These are phyloP conservation scores for Micromesistius poutassou DNA, from an alignment of 2,797 vertebrate species.

Conservation along the genomic window DNA sequence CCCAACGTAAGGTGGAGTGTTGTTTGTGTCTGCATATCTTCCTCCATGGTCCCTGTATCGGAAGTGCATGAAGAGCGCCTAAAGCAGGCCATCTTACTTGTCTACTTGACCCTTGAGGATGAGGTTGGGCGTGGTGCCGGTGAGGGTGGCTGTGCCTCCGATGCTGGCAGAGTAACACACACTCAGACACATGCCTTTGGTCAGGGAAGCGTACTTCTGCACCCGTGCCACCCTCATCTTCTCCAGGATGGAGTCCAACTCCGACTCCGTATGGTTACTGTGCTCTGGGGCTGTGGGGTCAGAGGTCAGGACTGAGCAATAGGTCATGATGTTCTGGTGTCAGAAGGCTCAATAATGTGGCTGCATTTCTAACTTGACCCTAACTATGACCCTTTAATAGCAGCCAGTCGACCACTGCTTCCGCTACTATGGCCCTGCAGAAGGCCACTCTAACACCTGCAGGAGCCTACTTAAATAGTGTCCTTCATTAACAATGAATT, in stretches of 20 bases:
- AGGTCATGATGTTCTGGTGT: neutral
- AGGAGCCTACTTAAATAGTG: too few relatives aligned
- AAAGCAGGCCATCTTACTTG: constrained; percentile 67
- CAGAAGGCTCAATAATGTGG: too few relatives aligned
- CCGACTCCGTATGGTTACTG: constrained; percentile 23
- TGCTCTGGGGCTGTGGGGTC: neutral
- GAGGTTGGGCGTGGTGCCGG: constrained; percentile 89
- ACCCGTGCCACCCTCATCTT: constrained; percentile 41
- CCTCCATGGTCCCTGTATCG: too few relatives aligned
- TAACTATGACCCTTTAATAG: too few relatives aligned
- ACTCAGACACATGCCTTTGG: constrained; percentile 84
- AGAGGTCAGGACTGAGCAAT: neutral
- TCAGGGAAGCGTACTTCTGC: constrained; percentile 68
- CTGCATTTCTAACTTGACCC: too few relatives aligned
- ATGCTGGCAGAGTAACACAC: constrained; percentile 92
- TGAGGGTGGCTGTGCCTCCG: constrained; percentile 89
- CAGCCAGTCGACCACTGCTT: too few relatives aligned
- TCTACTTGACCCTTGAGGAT: constrained; percentile 89
- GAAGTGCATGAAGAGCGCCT: too few relatives aligned
- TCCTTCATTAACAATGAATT: too few relatives aligned
- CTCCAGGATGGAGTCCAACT: constrained; percentile 18
- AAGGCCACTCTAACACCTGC: too few relatives aligned
- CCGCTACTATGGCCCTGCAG: too few relatives aligned
- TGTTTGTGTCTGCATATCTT: too few relatives aligned
- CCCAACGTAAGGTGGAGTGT: too few relatives aligned